Evolutionary conservation across 1,140 invertebrate genomes (phyloP), one percentile per base, ranked within the genome.

Genomic region (Zaprionus kolodkinae): DNA sequence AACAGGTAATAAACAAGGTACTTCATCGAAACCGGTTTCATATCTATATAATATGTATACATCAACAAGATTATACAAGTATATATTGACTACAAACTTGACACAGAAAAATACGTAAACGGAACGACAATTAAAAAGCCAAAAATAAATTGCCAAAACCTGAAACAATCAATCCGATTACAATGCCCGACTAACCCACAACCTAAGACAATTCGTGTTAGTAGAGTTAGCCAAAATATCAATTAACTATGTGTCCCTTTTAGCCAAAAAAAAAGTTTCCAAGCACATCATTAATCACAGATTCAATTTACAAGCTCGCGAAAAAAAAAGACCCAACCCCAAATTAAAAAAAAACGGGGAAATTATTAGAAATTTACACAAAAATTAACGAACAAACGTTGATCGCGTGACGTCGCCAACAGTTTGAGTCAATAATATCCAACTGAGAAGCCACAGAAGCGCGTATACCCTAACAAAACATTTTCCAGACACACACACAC

Each of bases 361-460:
- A 59, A 65, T 71, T 38, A 25, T n/a, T 40, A 12, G 17, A 59
- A 45, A 43, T 60, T 38, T 27, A 54, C 45, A 60, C 70, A 45
- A 60, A 60, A 17, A 15, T 25, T 6, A 33, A 36, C 12, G 35
- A 45, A 45, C 36, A 55, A 21, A 21, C 67, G 43, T 48, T 45
- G 13, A 60, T 72, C 66, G 57, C 76, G 10, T 9, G 30, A 48
- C 11, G 68, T 38, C 54, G 55, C 48, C 72, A 88, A 88, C 65
- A 48, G 67, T 73, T 86, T 80, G 52, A 52, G 67, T 60, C 67
- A 71, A 71, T 64, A 70, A 9, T 13, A 21, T 11, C 3, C 10
- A 48, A 36, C 17, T 36, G 45, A 3, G 71, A 74, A 74, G 13
- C 52, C 64, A 61, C 62, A 69, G 50, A 56, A 65, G n/a, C 17